A percentile compares a stretch with the other conserved stretches of the same genome.
phyloP scores from a whole-genome alignment of 2,113 vertebrate species.

The Tragelaphus imberbis region DNA sequence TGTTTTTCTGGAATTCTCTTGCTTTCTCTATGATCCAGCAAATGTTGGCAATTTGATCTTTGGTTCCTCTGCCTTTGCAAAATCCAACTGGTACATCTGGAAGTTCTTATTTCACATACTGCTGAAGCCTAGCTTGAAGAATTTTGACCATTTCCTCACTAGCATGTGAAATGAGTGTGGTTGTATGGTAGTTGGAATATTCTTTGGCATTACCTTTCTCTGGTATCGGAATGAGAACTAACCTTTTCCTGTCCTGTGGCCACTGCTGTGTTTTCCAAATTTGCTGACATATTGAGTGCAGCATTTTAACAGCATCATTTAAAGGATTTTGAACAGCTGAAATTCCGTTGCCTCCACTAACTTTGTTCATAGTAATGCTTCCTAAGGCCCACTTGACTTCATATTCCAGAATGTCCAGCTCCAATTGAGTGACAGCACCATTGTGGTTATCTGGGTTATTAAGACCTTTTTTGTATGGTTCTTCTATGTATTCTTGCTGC shows the following conservation, averaged over 20 bases:
- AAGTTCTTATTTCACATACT: not conserved
- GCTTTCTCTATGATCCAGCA: not conserved
- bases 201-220: not conserved
- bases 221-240: not conserved
- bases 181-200: not conserved
- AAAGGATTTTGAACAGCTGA: not conserved
- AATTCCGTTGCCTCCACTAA: not conserved
- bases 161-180: not conserved
- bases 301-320: not conserved
- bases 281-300: not conserved
- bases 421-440: not conserved
- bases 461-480: not conserved
- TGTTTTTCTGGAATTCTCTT: not conserved
- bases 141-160: not conserved
- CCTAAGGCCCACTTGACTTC: not conserved
- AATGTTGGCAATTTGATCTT: not conserved
- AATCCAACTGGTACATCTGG: not conserved
- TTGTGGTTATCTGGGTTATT: not conserved
- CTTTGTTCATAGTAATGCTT: not conserved
- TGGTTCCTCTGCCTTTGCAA: not conserved
- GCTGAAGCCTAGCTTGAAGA: not conserved
- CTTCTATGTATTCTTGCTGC: not conserved
- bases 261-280: not conserved
- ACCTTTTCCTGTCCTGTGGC: not conserved
- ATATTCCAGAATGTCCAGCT: not conserved